A percentile compares a stretch with the other conserved stretches of the same genome.
Conservation (phyloP, 2,113 vertebrate species). For the Menura novaehollandiae region DNA sequence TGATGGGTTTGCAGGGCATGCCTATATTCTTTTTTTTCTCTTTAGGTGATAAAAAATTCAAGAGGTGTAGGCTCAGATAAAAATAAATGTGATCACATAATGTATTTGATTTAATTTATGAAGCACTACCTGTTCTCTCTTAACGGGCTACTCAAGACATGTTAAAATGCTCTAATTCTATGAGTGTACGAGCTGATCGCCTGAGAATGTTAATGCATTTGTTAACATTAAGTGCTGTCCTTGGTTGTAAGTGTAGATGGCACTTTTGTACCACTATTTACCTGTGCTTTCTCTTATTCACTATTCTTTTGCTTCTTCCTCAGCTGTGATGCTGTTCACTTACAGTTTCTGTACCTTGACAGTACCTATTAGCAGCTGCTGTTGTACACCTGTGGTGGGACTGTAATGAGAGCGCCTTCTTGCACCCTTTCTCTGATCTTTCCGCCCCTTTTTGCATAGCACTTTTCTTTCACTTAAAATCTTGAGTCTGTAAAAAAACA, state of each 20-base stretch:
- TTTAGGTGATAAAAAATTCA: constrained; percentile 64
- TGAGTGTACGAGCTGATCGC: not conserved
- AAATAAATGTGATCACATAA: constrained; percentile 68
- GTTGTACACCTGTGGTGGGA: not conserved
- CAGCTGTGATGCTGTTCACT: not conserved
- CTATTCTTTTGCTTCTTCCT: not conserved
- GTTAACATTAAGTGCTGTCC: constrained; percentile 34
- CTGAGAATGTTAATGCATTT: constrained; percentile 17
- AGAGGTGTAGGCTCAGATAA: constrained; percentile 63
- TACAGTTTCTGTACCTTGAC: not conserved
- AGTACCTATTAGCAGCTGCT: not conserved
- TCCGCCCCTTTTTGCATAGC: not conserved
- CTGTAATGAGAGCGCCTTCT: not conserved
- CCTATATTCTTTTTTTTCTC: constrained; percentile 32
- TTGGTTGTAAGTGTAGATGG: constrained; percentile 51
- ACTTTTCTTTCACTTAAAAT: not conserved
- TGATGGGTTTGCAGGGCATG: constrained; percentile 51
- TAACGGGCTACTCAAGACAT: constrained; percentile 20
- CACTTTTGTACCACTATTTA: constrained; percentile 53
- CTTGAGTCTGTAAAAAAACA: not conserved
- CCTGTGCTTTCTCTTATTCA: not conserved
- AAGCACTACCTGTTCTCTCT: constrained; percentile 49
- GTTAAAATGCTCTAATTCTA: constrained; percentile 12
- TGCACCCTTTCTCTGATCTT: not conserved
- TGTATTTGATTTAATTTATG: constrained; percentile 73